These are phyloP conservation scores for Otolemur garnettii DNA, from an alignment of 2,113 vertebrate species.

Conservation along the genomic window DNA sequence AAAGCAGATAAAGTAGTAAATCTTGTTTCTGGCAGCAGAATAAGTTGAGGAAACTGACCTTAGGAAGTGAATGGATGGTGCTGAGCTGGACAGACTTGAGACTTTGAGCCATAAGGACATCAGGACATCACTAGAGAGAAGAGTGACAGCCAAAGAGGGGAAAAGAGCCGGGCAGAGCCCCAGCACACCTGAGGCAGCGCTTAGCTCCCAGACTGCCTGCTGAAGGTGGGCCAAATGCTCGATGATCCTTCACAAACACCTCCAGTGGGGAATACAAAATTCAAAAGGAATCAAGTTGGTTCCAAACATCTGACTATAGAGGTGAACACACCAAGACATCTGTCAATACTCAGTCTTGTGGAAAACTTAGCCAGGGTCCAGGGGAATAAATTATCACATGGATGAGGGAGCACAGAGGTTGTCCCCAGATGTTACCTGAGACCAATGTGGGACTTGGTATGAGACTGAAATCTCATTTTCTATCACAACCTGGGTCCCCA, in stretches of 20 bases:
- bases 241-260: background rate
- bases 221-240: background rate
- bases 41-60: background rate
- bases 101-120: background rate
- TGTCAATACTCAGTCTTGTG: background rate
- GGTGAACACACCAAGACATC: background rate
- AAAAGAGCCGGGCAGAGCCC: background rate
- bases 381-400: background rate
- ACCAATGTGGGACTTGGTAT: background rate
- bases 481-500: background rate
- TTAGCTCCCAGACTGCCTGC: background rate
- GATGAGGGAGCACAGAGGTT: background rate
- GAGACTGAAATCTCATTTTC: background rate
- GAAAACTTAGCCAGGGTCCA: slow-evolving; percentile 25
- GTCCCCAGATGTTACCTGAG: background rate
- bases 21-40: background rate
- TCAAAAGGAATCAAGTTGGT: background rate
- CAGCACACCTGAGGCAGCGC: too few species aligned
- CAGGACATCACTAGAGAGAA: background rate
- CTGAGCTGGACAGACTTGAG: background rate
- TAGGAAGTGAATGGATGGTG: background rate
- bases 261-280: background rate
- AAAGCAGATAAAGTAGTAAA: background rate
- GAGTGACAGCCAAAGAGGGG: background rate
- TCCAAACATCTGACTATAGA: background rate